Conservation (phyloP, 2,797 vertebrate genomes). For the Heterohyrax brucei region DNA sequence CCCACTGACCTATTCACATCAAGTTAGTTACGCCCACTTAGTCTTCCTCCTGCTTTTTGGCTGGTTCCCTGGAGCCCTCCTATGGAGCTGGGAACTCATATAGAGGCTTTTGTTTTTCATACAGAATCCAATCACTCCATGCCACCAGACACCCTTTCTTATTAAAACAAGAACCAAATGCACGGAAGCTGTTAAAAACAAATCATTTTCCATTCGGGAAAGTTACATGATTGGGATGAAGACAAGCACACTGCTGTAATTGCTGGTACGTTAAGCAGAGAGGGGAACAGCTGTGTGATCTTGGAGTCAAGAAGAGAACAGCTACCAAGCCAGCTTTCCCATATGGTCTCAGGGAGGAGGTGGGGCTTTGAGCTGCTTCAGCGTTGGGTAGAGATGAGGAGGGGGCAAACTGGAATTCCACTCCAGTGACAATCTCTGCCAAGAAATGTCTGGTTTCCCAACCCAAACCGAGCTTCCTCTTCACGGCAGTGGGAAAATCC, state of each 20-base stretch:
- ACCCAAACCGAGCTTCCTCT: constrained; percentile 73
- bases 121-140: background rate
- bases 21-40: constrained; percentile 80
- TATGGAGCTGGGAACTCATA: constrained; percentile 58
- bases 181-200: constrained; percentile 78
- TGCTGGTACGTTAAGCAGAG: constrained; percentile 71
- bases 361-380: constrained; percentile 30
- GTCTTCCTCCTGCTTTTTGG: background rate
- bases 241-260: constrained; percentile 80
- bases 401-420: constrained; percentile 62
- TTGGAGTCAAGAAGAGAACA: constrained; percentile 70
- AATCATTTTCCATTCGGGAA: constrained; percentile 79
- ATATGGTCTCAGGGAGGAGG: constrained; percentile 64
- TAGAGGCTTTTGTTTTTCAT: background rate
- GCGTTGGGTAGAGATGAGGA: constrained; percentile 55
- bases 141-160: constrained; percentile 49
- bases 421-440: constrained; percentile 33
- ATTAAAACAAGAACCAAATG: constrained; percentile 71
- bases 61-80: constrained; percentile 26
- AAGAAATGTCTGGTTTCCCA: constrained; percentile 70
- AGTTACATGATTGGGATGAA: constrained; percentile 72
- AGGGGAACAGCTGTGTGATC: constrained; percentile 82
- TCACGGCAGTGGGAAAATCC: constrained; percentile 70
- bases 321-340: constrained; percentile 77
- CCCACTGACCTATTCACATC: constrained; percentile 77